Evolutionary conservation across 2,113 vertebrate genomes (phyloP).

Genomic region (Ailurus styani): DNA sequence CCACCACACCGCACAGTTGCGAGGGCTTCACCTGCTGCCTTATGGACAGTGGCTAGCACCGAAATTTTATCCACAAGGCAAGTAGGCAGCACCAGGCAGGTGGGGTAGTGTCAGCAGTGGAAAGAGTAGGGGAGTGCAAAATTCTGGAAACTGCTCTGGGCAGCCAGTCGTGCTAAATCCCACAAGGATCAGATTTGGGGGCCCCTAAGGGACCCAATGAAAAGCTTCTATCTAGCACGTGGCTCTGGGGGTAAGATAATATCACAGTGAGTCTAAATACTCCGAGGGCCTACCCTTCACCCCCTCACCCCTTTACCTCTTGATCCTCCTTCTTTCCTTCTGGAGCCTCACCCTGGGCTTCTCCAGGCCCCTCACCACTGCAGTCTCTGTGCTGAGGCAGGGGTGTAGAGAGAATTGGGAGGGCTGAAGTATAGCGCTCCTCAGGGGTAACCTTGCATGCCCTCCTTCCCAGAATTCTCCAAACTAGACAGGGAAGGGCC

Average conservation of each 20-base stretch:
- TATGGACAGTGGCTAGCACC: background rate
- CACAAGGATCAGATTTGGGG: background rate
- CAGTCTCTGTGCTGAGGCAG: background rate
- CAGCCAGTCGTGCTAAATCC: background rate
- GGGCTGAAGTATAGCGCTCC: too few species aligned
- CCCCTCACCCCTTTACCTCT: background rate
- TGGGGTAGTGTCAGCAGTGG: background rate
- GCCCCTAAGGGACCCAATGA: background rate
- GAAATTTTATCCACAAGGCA: background rate
- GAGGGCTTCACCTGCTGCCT: background rate
- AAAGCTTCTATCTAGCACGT: background rate
- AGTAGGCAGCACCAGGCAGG: background rate
- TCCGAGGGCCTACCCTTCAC: background rate
- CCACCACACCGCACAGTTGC: fast-evolving
- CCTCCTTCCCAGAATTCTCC: background rate
- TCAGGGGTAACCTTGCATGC: background rate
- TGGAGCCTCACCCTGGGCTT: background rate
- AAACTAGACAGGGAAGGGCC: background rate
- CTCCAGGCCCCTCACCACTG: background rate
- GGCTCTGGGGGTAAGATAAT: background rate
- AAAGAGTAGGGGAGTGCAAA: background rate
- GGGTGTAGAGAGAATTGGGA: background rate
- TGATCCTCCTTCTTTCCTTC: background rate
- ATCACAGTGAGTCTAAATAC: background rate
- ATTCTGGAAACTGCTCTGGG: background rate